Percentiles rank a stretch among this genome's conserved stretches.
Conservation (phyloP, 1,140 invertebrate genomes). For the Drosophila persimilis region DNA sequence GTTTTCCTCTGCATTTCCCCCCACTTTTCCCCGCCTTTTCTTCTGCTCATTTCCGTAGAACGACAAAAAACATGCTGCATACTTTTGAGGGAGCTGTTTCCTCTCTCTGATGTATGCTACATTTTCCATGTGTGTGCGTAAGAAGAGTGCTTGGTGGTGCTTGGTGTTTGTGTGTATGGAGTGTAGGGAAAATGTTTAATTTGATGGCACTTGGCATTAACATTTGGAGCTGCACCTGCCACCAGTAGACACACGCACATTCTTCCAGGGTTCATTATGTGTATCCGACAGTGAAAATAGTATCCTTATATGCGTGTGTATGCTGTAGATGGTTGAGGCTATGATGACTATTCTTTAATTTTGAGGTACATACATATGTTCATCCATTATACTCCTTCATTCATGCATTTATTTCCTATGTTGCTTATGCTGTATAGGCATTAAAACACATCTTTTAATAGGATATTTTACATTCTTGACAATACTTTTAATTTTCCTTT, state of each 20-base stretch:
- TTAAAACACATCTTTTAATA: too few species aligned
- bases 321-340: background rate
- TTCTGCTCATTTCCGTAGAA: conserved; percentile 48
- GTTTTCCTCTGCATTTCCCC: background rate
- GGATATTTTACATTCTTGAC: too few species aligned
- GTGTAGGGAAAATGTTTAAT: conserved; percentile 53
- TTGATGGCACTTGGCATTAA: conserved; percentile 64
- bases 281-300: background rate
- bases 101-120: too few species aligned
- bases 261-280: conserved; percentile 12
- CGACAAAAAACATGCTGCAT: conserved; percentile 42
- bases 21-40: background rate
- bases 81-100: conserved; percentile 35
- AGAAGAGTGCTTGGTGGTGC: conserved; percentile 3
- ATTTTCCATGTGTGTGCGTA: background rate
- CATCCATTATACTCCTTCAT: too few species aligned
- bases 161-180: conserved; percentile 3
- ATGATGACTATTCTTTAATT: too few species aligned
- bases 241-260: conserved; percentile 10
- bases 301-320: background rate
- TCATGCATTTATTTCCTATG: too few species aligned
- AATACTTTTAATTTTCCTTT: too few species aligned
- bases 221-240: conserved; percentile 61
- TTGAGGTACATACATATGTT: too few species aligned
- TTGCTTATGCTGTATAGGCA: too few species aligned